Conservation (phyloP, 2,113 vertebrate genomes). For the Cynopterus brachyotis region DNA sequence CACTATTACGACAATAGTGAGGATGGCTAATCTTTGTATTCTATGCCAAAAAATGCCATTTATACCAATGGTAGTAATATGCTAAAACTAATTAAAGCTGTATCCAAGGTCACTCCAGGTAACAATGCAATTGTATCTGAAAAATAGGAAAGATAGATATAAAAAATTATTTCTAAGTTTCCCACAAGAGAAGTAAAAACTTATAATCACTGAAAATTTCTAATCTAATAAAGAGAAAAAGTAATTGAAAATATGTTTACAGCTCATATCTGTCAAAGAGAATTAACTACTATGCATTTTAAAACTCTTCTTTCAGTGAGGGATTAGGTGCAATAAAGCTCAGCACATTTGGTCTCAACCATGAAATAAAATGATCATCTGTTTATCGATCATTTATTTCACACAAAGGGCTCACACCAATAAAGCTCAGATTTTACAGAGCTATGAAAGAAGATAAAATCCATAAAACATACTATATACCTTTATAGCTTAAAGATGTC, state of each 20-base stretch:
- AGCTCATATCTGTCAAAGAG: conserved; percentile 51
- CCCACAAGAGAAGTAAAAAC: conserved; percentile 35
- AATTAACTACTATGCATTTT: conserved; percentile 46
- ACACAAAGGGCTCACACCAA: conserved; percentile 54
- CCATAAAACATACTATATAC: conserved; percentile 50
- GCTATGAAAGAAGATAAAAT: conserved; percentile 57
- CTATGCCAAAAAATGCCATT: background rate
- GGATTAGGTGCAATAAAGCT: conserved; percentile 57
- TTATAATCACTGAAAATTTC: conserved; percentile 48
- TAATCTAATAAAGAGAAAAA: conserved; percentile 51
- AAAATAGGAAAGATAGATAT: background rate
- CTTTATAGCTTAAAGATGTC: conserved; percentile 52
- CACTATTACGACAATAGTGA: background rate
- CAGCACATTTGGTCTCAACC: conserved; percentile 49
- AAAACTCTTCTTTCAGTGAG: conserved; percentile 8
- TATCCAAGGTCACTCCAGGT: background rate
- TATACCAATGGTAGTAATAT: background rate
- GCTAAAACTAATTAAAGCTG: conserved; percentile 6
- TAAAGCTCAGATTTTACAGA: conserved; percentile 66
- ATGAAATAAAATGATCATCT: conserved; percentile 72
- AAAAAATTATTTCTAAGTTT: conserved; percentile 27
- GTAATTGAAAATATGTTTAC: conserved; percentile 53
- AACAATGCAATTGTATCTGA: background rate
- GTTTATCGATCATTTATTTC: conserved; percentile 69
- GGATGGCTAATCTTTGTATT: background rate